Evolutionary conservation across 1,140 invertebrate species (phyloP).

Genomic region (Pseudomyrmex flavicornis): DNA sequence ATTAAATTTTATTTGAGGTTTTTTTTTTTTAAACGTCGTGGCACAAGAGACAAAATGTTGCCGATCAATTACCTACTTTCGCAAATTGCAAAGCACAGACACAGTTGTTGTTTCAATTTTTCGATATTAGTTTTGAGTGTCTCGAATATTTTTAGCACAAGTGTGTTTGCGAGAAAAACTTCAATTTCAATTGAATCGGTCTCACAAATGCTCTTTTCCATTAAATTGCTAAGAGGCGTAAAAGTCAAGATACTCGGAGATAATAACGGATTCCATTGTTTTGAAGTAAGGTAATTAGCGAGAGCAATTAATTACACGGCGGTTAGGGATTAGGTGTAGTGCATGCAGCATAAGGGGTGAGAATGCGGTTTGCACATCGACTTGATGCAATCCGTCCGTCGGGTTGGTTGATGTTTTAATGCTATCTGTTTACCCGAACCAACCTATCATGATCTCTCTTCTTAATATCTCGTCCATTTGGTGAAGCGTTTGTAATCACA

Average conservation of each 20-base stretch:
- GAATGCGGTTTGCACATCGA: conserved; percentile 62
- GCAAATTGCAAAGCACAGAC: neutral
- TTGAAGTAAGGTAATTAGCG: conserved; percentile 73
- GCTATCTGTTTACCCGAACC: conserved; percentile 19
- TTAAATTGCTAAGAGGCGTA: conserved; percentile 43
- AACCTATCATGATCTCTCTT: conserved; percentile 38
- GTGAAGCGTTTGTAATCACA: conserved; percentile 58
- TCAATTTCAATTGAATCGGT: conserved; percentile 3
- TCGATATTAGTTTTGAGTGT: neutral
- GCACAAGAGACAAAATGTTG: neutral
- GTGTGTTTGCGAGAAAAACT: conserved; percentile 11
- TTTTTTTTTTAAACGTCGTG: conserved; percentile 34
- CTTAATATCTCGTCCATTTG: conserved; percentile 55
- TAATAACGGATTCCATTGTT: conserved; percentile 75
- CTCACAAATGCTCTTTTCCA: conserved; percentile 41
- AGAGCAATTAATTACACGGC: conserved; percentile 76
- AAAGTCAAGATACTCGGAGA: conserved; percentile 59
- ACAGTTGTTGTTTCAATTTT: neutral
- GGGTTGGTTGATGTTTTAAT: conserved; percentile 50
- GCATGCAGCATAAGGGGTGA: conserved; percentile 51
- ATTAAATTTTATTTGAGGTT: conserved; percentile 48
- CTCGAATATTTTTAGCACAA: neutral
- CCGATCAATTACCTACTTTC: conserved; percentile 21
- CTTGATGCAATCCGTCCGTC: conserved; percentile 60
- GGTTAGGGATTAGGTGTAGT: conserved; percentile 66